These are phyloP conservation scores for Rhodophaea formosa DNA, from an alignment of 2,888 invertebrate species.

Conservation along the genomic window DNA sequence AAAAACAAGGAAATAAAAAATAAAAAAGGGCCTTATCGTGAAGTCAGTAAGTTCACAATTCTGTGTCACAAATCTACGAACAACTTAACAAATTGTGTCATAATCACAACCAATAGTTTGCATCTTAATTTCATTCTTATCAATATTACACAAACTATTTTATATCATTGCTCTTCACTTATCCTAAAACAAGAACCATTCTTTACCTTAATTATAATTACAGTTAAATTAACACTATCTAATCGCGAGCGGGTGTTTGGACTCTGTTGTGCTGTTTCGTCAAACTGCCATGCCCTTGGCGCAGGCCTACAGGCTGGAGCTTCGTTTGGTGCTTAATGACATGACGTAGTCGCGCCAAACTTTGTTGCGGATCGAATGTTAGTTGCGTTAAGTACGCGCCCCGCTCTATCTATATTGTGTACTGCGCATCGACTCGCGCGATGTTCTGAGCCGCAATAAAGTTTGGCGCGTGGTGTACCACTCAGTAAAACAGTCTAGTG, in stretches of 20 bases:
- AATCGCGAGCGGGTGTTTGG: slow-evolving; percentile 77
- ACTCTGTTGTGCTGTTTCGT: slow-evolving; percentile 65
- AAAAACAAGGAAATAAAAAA: slow-evolving; percentile 61
- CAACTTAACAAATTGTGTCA: slow-evolving; percentile 80
- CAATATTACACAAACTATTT: slow-evolving; percentile 80
- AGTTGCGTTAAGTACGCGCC: no score
- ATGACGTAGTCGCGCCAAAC: no score
- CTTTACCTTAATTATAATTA: slow-evolving; percentile 78
- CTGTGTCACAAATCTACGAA: slow-evolving; percentile 70
- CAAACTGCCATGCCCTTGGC: slow-evolving; percentile 49
- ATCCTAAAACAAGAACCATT: slow-evolving; percentile 80
- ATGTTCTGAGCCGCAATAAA: no score
- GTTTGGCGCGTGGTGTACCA: no score
- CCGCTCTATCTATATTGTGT: no score
- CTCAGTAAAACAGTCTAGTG: no score
- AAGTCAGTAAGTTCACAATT: slow-evolving; percentile 67
- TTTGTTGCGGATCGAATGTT: no score
- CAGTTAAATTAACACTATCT: slow-evolving; percentile 79
- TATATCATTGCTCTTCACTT: slow-evolving; percentile 81
- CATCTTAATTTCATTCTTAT: slow-evolving; percentile 79
- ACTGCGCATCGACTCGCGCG: no score
- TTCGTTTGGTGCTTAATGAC: background rate
- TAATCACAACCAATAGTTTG: slow-evolving; percentile 82
- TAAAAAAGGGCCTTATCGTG: slow-evolving; percentile 65
- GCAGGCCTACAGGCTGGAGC: background rate